Conservation (phyloP, 1,140 invertebrate species). For the Meloidogyne floridensis region DNA sequence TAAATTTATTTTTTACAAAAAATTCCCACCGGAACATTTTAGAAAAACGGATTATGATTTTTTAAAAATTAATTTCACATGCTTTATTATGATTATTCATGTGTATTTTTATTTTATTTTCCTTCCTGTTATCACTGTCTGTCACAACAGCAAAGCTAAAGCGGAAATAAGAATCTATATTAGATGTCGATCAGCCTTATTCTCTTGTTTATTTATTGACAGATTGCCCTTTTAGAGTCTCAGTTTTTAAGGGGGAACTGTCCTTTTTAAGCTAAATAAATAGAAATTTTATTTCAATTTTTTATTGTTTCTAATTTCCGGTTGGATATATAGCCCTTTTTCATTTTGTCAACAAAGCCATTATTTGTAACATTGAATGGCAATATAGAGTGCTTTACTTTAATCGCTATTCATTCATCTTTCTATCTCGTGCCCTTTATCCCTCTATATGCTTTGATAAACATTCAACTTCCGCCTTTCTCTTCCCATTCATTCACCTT, state of each 20-base stretch:
- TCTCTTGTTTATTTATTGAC: no score
- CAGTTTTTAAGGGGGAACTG: no score
- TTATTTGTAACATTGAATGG: background rate
- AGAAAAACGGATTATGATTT: background rate
- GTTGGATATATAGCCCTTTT: background rate
- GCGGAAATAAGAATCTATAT: background rate
- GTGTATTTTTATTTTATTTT: background rate
- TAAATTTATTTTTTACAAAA: no score
- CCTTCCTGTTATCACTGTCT: background rate
- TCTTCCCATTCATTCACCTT: background rate
- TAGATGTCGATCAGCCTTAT: no score
- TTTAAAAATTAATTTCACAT: background rate
- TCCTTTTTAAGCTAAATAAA: no score
- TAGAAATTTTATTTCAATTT: no score
- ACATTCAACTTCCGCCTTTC: slow-evolving; percentile 3
- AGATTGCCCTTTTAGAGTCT: no score
- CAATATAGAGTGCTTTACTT: background rate
- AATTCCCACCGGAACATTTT: no score
- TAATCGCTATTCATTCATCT: background rate
- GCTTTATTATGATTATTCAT: background rate
- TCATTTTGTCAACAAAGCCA: background rate
- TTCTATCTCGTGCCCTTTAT: slow-evolving; percentile 13
- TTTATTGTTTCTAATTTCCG: no score
- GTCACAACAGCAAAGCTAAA: background rate
- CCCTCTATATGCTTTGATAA: background rate